Evolutionary conservation across 2,888 invertebrate genomes (phyloP), one percentile per base, ranked within the genome.

Genomic region (Plagodis dolabraria): DNA sequence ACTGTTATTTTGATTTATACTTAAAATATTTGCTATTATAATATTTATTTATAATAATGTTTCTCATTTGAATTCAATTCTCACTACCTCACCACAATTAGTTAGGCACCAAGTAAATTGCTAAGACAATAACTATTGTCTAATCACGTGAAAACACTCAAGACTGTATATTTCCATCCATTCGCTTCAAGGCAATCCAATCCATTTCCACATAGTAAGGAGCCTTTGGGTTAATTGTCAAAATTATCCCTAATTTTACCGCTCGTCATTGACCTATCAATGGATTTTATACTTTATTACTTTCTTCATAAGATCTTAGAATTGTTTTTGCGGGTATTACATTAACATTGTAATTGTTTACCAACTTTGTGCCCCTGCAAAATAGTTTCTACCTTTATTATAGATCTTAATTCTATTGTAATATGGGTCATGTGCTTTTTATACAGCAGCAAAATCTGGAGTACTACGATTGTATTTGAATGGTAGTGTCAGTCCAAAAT

Each of bases 151-250:
- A 75, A 75, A 72, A 69, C 72, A 71, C 72, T 75, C 70, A 74
- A n/a, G 72, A 70, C 74, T 61, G 69, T 82, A 82, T 83, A 85
- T 83, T 84, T 70, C 68, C 70, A 78, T 79, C 76, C 74, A 81
- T 82, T 79, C 76, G 79, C 83, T 85, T 77, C 77, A 82, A 84
- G 80, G 80, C 88, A 84, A 87, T 84, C 89, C 88, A 89, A 89
- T 90, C 89, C 90, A 90, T 90, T 90, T 89, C 86, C 84, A 83
- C 83, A 85, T 83, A 82, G 80, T 82, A 82, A 22, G 59, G 76
- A 84, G 83, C 82, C 80, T 80, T 78, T 73, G 80, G 79, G 85
- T 89, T 89, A 89, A 89, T 89, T 89, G 88, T 87, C 76, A 65
- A 65, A 74, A 64, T 63, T 6, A 9, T 11, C 78, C 45, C 22